Percentiles rank a stretch among this genome's conserved stretches.
Evolutionary conservation across 2,797 vertebrate species (phyloP).

Genomic region (Urocyon cinereoargenteus): DNA sequence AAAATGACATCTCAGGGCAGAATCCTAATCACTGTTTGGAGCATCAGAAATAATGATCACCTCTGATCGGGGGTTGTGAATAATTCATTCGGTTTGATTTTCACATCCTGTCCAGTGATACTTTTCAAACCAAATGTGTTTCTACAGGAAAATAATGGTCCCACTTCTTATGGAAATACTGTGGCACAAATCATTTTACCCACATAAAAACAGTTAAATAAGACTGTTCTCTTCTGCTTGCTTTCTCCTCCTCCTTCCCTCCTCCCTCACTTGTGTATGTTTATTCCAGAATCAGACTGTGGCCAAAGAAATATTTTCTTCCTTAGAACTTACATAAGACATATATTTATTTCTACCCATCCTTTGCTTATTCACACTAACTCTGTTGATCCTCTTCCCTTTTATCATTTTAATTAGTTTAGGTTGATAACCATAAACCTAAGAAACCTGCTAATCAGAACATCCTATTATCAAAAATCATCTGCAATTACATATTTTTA

Average conservation of each 20-base stretch:
- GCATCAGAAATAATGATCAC: conserved; percentile 91
- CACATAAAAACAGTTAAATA: conserved; percentile 89
- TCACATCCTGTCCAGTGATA: conserved; percentile 89
- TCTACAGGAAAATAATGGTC: conserved; percentile 90
- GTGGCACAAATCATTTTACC: conserved; percentile 89
- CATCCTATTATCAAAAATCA: neutral
- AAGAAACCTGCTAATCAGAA: conserved; percentile 43
- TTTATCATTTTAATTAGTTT: conserved; percentile 69
- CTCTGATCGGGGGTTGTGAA: conserved; percentile 90
- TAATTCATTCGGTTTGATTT: conserved; percentile 91
- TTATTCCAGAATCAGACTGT: conserved; percentile 74
- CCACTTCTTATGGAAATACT: conserved; percentile 91
- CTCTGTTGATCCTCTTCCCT: neutral
- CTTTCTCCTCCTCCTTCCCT: conserved; percentile 48
- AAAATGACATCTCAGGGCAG: conserved; percentile 88
- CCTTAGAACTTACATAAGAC: conserved; percentile 52
- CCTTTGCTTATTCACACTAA: conserved; percentile 35
- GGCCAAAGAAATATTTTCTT: conserved; percentile 70
- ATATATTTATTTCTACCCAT: conserved; percentile 69
- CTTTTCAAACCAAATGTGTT: conserved; percentile 91
- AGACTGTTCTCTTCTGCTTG: conserved; percentile 85
- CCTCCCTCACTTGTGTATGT: conserved; percentile 51
- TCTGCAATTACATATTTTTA: conserved; percentile 63
- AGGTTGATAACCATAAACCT: conserved; percentile 38
- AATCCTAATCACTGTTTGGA: conserved; percentile 90